phyloP scores from a whole-genome alignment of 92 coral and sea anemone genomes.

The Zoanthus gigantus region DNA sequence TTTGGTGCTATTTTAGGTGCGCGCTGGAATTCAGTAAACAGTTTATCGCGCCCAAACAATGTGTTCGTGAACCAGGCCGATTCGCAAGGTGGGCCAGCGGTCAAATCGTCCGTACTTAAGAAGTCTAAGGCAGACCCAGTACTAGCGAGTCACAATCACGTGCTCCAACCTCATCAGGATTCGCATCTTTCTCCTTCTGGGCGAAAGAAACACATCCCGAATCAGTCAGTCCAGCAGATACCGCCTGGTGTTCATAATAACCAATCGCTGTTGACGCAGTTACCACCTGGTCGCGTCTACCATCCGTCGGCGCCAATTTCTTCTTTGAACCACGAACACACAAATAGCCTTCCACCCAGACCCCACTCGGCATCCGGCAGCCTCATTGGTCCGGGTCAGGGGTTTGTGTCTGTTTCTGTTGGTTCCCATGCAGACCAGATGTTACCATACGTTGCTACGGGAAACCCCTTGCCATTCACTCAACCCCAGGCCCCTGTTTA shows the following conservation, averaged over 20 bases:
- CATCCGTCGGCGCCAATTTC: conserved; percentile 50
- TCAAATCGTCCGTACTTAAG: conserved; percentile 52
- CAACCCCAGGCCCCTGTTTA: conserved; percentile 80
- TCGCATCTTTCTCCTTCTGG: conserved; percentile 71
- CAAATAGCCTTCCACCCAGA: conserved; percentile 83
- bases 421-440: conserved; percentile 83
- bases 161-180: conserved; percentile 63
- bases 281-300: conserved; percentile 78
- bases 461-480: conserved; percentile 80
- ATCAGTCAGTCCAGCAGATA: conserved; percentile 67
- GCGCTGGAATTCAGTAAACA: conserved; percentile 26
- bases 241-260: conserved; percentile 74
- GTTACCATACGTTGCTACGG: conserved; percentile 75
- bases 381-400: conserved; percentile 76
- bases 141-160: conserved; percentile 81
- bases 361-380: conserved; percentile 95
- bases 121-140: conserved; percentile 71
- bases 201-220: conserved; percentile 73
- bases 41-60: conserved; percentile 60
- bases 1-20: conserved; percentile 10
- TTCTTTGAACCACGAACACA: conserved; percentile 65
- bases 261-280: conserved; percentile 88
- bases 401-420: conserved; percentile 61
- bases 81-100: conserved; percentile 42
- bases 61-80: conserved; percentile 73